Evolutionary conservation across 2,888 invertebrate species (phyloP).

Genomic region (Microctonus brassicae): DNA sequence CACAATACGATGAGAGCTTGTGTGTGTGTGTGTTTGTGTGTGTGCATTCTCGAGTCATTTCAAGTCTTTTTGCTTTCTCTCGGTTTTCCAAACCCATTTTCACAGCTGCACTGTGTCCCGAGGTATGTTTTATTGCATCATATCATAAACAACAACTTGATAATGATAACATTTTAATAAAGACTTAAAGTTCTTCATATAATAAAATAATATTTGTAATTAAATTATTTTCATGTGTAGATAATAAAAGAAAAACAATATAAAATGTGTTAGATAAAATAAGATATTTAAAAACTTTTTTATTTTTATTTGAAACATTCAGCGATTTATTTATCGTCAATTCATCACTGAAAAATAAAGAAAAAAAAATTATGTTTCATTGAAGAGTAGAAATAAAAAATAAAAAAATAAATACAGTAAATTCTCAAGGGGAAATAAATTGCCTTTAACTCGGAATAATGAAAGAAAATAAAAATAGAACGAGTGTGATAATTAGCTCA

Average conservation of each 20-base stretch:
- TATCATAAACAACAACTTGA: not conserved
- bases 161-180: not conserved
- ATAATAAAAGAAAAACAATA: not conserved
- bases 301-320: not conserved
- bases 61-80: not conserved
- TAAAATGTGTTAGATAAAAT: not conserved
- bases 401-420: not conserved
- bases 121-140: not conserved
- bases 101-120: not conserved
- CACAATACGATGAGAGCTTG: not conserved
- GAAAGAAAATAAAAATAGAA: not conserved
- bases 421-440: not conserved
- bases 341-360: not conserved
- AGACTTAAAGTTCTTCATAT: not conserved
- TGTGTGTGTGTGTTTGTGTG: too few relatives aligned
- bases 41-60: slow-evolving; percentile 6
- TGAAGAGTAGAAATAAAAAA: not conserved
- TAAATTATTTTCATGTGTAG: not conserved
- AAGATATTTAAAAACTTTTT: not conserved
- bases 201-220: not conserved
- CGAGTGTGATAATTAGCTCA: slow-evolving; percentile 42
- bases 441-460: not conserved
- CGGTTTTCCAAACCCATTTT: not conserved
- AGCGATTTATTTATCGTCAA: not conserved
- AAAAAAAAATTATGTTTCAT: too few relatives aligned